These are phyloP conservation scores for Agapostemon virescens DNA, from an alignment of 2,888 invertebrate genomes.

Conservation along the genomic window DNA sequence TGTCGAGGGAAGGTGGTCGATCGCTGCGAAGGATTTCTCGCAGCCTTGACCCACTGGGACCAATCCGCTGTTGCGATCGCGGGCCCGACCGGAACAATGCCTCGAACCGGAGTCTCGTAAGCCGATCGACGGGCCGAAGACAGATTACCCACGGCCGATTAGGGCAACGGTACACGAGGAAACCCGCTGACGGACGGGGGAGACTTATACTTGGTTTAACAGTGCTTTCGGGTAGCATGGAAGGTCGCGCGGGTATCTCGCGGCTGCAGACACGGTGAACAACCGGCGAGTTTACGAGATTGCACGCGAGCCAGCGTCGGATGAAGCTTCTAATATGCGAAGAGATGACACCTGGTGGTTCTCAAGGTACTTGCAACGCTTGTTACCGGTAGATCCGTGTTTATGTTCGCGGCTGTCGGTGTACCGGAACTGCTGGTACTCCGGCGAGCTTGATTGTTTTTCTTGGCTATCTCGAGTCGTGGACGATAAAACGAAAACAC, in stretches of 20 bases:
- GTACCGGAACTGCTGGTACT: not conserved
- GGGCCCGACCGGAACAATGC: conserved; percentile 11
- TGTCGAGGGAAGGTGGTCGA: conserved; percentile 51
- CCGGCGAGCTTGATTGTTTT: not conserved
- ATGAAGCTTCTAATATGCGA: conserved; percentile 65
- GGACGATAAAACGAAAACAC: too few species aligned
- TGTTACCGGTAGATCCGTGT: not conserved
- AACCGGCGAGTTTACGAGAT: conserved; percentile 17
- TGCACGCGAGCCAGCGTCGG: conserved; percentile 30
- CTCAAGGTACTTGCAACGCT: conserved; percentile 51
- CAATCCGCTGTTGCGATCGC: conserved; percentile 41
- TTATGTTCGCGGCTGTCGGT: not conserved
- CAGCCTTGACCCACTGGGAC: conserved; percentile 60
- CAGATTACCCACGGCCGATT: not conserved
- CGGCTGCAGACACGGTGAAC: not conserved
- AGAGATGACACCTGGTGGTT: conserved; percentile 60
- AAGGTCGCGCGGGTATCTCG: not conserved
- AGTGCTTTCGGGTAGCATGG: not conserved
- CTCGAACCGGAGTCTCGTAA: conserved; percentile 15
- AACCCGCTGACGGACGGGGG: too few species aligned
- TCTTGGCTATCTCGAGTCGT: not conserved
- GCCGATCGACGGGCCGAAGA: not conserved
- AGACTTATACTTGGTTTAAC: too few species aligned
- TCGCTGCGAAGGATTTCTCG: conserved; percentile 47
- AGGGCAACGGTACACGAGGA: not conserved